A percentile compares a stretch with the other conserved stretches of the same genome.
phyloP scores from a whole-genome alignment of 2,888 invertebrate species.

The Diaphora mendica region DNA sequence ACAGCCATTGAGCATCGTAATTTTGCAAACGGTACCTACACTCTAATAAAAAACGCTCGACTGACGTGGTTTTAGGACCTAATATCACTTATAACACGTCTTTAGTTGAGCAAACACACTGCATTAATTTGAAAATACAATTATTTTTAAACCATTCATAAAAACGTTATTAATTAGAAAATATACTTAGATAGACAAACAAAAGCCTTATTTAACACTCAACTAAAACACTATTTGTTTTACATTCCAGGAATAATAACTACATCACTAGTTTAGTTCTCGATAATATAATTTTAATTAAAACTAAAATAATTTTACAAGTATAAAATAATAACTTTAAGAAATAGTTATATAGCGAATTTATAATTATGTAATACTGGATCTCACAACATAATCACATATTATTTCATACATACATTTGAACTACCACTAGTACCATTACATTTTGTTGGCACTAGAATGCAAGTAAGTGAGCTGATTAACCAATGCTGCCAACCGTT shows the following conservation, averaged over 20 bases:
- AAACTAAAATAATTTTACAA: conserved; percentile 27
- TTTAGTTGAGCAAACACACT: background rate
- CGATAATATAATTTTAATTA: background rate
- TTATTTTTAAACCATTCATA: background rate
- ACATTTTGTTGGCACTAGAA: conserved; percentile 18
- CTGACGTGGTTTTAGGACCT: background rate
- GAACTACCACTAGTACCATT: conserved; percentile 22
- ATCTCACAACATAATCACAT: conserved; percentile 46
- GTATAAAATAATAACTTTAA: conserved; percentile 30
- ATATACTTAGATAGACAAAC: background rate
- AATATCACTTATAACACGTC: background rate
- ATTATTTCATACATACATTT: conserved; percentile 17
- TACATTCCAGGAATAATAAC: conserved; percentile 11
- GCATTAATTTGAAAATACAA: background rate
- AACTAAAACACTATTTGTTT: conserved; percentile 6
- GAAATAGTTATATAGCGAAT: conserved; percentile 3
- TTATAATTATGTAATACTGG: conserved; percentile 42
- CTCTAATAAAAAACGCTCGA: background rate
- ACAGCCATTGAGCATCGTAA: conserved; percentile 3
- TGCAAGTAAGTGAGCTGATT: background rate
- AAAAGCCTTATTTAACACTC: conserved; percentile 8
- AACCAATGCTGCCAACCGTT: background rate
- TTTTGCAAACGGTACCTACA: background rate
- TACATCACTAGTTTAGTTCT: conserved; percentile 1
- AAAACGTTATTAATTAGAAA: background rate